Percentiles rank a stretch among this genome's conserved stretches.
These are phyloP conservation scores for Pseudococcus viburni DNA, from an alignment of 2,888 invertebrate species.

Conservation along the genomic window DNA sequence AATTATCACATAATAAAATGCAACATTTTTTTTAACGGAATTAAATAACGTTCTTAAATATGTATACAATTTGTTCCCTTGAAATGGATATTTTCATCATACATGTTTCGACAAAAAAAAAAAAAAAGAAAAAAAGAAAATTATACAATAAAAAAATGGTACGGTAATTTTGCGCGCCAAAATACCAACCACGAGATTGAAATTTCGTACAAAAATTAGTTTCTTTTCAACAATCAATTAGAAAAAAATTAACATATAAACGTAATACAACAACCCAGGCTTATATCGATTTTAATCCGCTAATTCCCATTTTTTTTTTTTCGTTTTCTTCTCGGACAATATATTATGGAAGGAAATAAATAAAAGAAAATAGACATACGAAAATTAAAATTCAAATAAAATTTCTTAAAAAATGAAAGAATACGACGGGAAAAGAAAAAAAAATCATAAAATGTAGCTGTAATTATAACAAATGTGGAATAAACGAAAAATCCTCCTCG, in stretches of 20 bases:
- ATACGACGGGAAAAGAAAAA: constrained; percentile 27
- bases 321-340: background rate
- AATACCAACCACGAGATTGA: background rate
- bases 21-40: constrained; percentile 18
- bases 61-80: constrained; percentile 50
- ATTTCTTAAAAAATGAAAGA: constrained; percentile 16
- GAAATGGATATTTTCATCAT: constrained; percentile 18
- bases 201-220: background rate
- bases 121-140: background rate
- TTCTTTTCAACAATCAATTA: background rate
- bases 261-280: constrained; percentile 10
- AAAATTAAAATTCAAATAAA: constrained; percentile 49
- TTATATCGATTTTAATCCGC: background rate
- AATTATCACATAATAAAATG: constrained; percentile 51
- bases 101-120: background rate
- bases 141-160: constrained; percentile 11
- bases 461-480: constrained; percentile 47
- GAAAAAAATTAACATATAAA: background rate
- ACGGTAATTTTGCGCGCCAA: constrained; percentile 31
- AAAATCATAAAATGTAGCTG: constrained; percentile 16
- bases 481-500: constrained; percentile 6
- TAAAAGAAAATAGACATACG: constrained; percentile 42
- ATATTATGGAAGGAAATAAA: constrained; percentile 1
- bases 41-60: constrained; percentile 40
- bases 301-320: background rate